Evolutionary conservation across 2,797 vertebrate species (phyloP), one percentile per base, ranked within the genome.

Genomic region (Dromococcyx pavoninus): DNA sequence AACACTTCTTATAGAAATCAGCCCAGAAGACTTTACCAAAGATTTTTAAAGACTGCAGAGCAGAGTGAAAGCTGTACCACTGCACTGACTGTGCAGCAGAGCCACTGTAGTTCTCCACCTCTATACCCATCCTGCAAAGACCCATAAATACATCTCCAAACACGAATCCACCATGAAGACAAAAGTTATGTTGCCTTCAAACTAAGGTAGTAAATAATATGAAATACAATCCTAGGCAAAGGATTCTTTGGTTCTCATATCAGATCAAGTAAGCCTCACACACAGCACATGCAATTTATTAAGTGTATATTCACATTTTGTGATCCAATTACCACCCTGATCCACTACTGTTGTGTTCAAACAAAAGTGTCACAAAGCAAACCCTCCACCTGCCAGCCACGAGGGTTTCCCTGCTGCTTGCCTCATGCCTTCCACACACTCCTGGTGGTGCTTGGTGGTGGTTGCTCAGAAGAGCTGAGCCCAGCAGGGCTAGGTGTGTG

Each of bases 261-360:
- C 23, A 17, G 23, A 13, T 24, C 37, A 24, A 51, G 43, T 27
- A 64, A 75, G 43, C 19, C 17, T 58, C 37, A 8, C 41, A 11
- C 10, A 19, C 22, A 32, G 30, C 0, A 1, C 8, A 1, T 5
- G 10, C 13, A 28, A n/a, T n/a, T 43, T 44, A 46, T 33, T 18
- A 32, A 23, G n/a, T 0, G 1, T 16, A 5, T 0, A 3, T n/a
- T 58, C 35, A 11, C 43, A 3, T 28, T 44, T 44, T 28, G 27
- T 28, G 15, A 11, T 19, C 51, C 28, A 43, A 13, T 28, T 37
- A 35, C 27, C 32, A 35, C 37, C 30, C 37, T 15, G 9, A 18
- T 17, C 27, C 14, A 7, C 37, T 18, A 11, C 37, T 10, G 13
- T 24, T 21, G 30, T 28, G 19, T 53, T 53, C 69, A 51, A 33